Evolutionary conservation across 2,113 vertebrate genomes (phyloP).

Genomic region (Mus pahari): DNA sequence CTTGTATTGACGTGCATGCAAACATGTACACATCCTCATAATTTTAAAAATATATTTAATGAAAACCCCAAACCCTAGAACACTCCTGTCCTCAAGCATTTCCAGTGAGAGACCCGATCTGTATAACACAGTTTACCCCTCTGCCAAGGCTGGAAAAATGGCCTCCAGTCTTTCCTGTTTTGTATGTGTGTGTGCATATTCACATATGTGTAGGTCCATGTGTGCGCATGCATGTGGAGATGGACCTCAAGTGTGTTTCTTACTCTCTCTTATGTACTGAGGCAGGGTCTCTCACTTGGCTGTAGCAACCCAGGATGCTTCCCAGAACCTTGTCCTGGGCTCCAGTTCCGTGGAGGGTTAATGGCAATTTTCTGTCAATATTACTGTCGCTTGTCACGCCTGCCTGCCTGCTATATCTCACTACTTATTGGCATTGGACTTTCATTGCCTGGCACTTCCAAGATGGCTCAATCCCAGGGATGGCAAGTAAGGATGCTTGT

Average conservation of each 20-base stretch:
- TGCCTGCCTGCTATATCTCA: background rate
- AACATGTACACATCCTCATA: background rate
- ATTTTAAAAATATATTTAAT: background rate
- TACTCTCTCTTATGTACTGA: background rate
- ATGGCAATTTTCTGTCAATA: background rate
- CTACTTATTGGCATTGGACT: constrained; percentile 30
- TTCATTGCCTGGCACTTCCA: constrained; percentile 38
- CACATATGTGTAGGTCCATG: background rate
- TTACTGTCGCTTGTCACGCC: background rate
- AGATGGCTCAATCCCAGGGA: background rate
- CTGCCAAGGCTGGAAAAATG: background rate
- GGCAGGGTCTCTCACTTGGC: background rate
- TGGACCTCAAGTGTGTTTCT: background rate
- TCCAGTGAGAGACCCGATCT: background rate
- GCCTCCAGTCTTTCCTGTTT: background rate
- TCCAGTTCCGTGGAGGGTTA: background rate
- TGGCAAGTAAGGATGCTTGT: background rate
- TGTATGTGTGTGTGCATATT: background rate
- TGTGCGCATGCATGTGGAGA: background rate
- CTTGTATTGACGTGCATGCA: background rate
- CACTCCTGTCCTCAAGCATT: background rate
- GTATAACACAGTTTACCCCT: background rate
- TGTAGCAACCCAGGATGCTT: background rate
- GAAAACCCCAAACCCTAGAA: background rate
- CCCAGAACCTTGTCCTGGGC: background rate